phyloP scores from a whole-genome alignment of 2,888 invertebrate species.

The Spodoptera littoralis region DNA sequence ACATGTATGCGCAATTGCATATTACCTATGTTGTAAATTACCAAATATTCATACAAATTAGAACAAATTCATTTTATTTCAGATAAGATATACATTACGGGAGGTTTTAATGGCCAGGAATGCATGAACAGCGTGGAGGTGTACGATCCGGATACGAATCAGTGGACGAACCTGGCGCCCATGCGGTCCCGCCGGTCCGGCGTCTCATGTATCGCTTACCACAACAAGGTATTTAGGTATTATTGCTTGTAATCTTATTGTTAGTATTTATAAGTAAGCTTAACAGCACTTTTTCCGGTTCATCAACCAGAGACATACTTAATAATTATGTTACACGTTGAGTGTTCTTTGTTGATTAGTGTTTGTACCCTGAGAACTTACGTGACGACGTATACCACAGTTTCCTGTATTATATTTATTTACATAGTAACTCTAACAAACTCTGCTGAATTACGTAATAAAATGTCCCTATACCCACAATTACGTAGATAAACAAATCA shows the following conservation, averaged over 20 bases:
- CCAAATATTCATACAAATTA: too few species aligned
- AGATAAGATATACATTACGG: constrained; percentile 94
- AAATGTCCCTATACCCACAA: constrained; percentile 2
- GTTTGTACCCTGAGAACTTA: too few species aligned
- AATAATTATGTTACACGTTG: too few species aligned
- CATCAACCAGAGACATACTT: too few species aligned
- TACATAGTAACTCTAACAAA: background rate
- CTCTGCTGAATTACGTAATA: background rate
- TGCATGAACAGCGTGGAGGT: constrained; percentile 95
- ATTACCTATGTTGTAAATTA: too few species aligned
- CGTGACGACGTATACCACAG: too few species aligned
- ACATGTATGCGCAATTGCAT: too few species aligned
- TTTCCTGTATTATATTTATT: too few species aligned
- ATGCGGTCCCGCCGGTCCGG: constrained; percentile 96
- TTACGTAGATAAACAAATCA: background rate
- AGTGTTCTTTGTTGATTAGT: too few species aligned
- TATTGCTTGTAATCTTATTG: constrained; percentile 56
- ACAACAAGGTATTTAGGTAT: constrained; percentile 90
- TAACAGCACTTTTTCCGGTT: too few species aligned
- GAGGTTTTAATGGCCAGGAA: constrained; percentile 97
- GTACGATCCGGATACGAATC: constrained; percentile 93
- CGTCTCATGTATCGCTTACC: constrained; percentile 96
- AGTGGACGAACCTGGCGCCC: constrained; percentile 94
- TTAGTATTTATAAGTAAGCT: background rate
- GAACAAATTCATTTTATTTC: constrained; percentile 7